Percentiles rank a stretch among this genome's conserved stretches.
These are phyloP conservation scores for Temnothorax longispinosus DNA, from an alignment of 1,140 invertebrate species.

Conservation along the genomic window DNA sequence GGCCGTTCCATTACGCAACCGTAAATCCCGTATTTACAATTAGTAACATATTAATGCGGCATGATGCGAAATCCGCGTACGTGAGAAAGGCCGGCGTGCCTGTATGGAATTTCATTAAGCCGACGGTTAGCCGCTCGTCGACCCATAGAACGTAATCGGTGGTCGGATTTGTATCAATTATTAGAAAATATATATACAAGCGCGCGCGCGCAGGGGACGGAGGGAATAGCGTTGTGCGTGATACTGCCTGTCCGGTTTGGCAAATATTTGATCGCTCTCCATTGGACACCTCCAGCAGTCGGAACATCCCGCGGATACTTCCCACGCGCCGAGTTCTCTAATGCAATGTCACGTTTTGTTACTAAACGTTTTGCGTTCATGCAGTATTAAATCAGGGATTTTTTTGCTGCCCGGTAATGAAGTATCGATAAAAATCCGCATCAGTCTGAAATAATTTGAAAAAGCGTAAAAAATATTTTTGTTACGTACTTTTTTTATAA, in stretches of 20 bases:
- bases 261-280: constrained; percentile 75
- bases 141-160: constrained; percentile 75
- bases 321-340: constrained; percentile 50
- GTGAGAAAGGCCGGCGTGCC: constrained; percentile 59
- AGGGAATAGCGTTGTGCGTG: constrained; percentile 37
- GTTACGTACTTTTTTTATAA: neutral
- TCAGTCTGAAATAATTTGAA: neutral
- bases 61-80: constrained; percentile 71
- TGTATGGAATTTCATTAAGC: constrained; percentile 77
- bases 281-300: constrained; percentile 71
- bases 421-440: constrained; percentile 10
- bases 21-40: constrained; percentile 75
- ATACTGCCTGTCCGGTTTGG: constrained; percentile 64
- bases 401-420: neutral
- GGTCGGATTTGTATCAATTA: constrained; percentile 77
- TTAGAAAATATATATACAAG: constrained; percentile 75
- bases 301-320: constrained; percentile 66
- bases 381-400: neutral
- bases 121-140: constrained; percentile 75
- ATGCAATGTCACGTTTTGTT: constrained; percentile 52
- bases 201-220: constrained; percentile 8
- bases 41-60: constrained; percentile 75
- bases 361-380: constrained; percentile 16
- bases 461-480: neutral
- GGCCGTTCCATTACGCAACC: constrained; percentile 58